Evolutionary conservation across 2,113 vertebrate genomes (phyloP).

Genomic region (Planiliza haematocheilus): DNA sequence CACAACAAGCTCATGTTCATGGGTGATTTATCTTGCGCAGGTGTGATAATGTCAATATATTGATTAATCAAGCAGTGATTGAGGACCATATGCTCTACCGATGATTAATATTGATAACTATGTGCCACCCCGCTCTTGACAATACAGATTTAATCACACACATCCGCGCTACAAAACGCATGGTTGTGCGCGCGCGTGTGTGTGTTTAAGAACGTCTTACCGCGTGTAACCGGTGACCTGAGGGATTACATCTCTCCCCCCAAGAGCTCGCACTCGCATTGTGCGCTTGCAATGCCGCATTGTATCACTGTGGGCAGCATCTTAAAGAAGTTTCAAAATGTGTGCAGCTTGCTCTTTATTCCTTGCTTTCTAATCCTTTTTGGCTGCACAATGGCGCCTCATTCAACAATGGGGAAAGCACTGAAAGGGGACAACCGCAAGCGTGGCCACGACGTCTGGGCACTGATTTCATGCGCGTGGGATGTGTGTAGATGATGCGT

Average conservation of each 20-base stretch:
- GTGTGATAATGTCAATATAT: slow-evolving; percentile 74
- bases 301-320: slow-evolving; percentile 62
- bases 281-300: slow-evolving; percentile 47
- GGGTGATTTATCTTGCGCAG: slow-evolving; percentile 74
- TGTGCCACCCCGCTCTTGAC: slow-evolving; percentile 47
- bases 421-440: slow-evolving; percentile 75
- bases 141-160: slow-evolving; percentile 61
- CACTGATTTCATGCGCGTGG: slow-evolving; percentile 73
- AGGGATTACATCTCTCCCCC: slow-evolving; percentile 54
- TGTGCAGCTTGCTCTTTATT: slow-evolving; percentile 66
- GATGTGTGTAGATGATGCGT: slow-evolving; percentile 11
- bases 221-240: slow-evolving; percentile 64
- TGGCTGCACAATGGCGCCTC: slow-evolving; percentile 74
- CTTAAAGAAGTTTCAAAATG: slow-evolving; percentile 68
- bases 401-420: slow-evolving; percentile 69
- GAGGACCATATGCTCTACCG: slow-evolving; percentile 62
- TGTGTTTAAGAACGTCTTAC: slow-evolving; percentile 61
- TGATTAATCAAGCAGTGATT: slow-evolving; percentile 72
- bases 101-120: slow-evolving; percentile 77
- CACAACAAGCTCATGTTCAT: slow-evolving; percentile 71
- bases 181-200: slow-evolving; percentile 41
- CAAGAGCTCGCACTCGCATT: slow-evolving; percentile 37
- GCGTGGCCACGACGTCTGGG: slow-evolving; percentile 75
- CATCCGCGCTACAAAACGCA: slow-evolving; percentile 30
- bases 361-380: slow-evolving; percentile 74